A percentile compares a stretch with the other conserved stretches of the same genome.
These are phyloP conservation scores for Halichondria panicea DNA, from an alignment of 37 sponge, comb jelly and placozoan species.

Conservation along the genomic window DNA sequence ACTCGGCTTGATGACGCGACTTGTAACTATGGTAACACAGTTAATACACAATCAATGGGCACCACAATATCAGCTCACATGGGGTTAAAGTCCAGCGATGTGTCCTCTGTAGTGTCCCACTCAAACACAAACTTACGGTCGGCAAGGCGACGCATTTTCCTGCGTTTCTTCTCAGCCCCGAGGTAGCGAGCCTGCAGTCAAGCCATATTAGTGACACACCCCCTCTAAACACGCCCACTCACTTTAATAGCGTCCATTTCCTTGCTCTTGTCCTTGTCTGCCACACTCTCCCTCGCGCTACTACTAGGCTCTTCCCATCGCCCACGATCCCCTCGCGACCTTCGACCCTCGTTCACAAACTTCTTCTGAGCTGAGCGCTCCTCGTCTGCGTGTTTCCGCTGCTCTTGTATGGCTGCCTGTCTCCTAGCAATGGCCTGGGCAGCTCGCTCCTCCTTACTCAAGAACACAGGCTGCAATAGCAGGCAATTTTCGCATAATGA, in stretches of 20 bases:
- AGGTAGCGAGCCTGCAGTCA: conserved; percentile 76
- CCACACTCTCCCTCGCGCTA: conserved; percentile 51
- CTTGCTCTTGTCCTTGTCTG: conserved; percentile 69
- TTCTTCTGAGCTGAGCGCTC: conserved; percentile 44
- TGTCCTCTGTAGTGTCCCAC: conserved; percentile 95
- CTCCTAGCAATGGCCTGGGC: conserved; percentile 83
- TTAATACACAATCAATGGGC: neutral
- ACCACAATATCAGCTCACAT: conserved; percentile 52
- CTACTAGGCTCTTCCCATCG: conserved; percentile 35
- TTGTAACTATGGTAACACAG: conserved; percentile 56
- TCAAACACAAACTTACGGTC: conserved; percentile 99
- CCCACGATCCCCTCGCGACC: neutral
- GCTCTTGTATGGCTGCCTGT: conserved; percentile 69
- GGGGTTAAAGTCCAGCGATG: conserved; percentile 90
- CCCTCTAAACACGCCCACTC: neutral
- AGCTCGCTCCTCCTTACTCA: conserved; percentile 87
- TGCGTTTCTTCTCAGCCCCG: conserved; percentile 82
- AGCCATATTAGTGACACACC: neutral
- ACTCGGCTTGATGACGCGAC: conserved; percentile 86
- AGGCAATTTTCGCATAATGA: neutral
- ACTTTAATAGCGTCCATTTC: conserved; percentile 88
- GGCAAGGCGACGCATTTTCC: conserved; percentile 73
- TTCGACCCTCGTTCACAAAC: conserved; percentile 42
- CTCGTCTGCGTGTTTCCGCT: conserved; percentile 50
- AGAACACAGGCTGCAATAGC: conserved; percentile 77